phyloP scores from a whole-genome alignment of 2,888 invertebrate genomes.

The Dryobotodes eremita region DNA sequence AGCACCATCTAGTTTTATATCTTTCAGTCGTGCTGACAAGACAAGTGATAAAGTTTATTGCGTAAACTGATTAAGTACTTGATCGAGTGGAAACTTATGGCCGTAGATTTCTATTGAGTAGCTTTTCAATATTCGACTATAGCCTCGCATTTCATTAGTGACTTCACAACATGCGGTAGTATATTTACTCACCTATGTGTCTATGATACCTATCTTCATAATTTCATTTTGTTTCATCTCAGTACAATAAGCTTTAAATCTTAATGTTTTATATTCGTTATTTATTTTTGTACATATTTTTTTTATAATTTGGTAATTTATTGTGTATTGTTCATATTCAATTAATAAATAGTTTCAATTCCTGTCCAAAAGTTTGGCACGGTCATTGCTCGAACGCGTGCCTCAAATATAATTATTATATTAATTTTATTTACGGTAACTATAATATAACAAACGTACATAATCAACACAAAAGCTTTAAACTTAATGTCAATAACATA shows the following conservation, averaged over 20 bases:
- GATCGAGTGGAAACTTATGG: conserved; percentile 16
- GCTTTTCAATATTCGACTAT: conserved; percentile 66
- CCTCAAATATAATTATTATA: conserved; percentile 65
- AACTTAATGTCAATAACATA: conserved; percentile 29
- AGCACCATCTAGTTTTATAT: conserved; percentile 22
- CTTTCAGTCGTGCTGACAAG: conserved; percentile 1
- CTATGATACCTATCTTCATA: conserved; percentile 50
- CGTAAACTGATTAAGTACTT: conserved; percentile 2
- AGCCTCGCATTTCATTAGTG: conserved; percentile 51
- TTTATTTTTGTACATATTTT: conserved; percentile 79
- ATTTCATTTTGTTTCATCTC: conserved; percentile 61
- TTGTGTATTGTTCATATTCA: conserved; percentile 67
- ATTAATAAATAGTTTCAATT: conserved; percentile 79
- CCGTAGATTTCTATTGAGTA: conserved; percentile 18
- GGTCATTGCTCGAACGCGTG: conserved; percentile 67
- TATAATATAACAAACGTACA: conserved; percentile 43
- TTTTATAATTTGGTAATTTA: conserved; percentile 69
- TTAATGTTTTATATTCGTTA: conserved; percentile 71
- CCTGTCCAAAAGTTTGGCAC: conserved; percentile 80
- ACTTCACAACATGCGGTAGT: conserved; percentile 42
- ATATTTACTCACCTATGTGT: conserved; percentile 46
- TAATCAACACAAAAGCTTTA: conserved; percentile 32
- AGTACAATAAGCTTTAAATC: conserved; percentile 67
- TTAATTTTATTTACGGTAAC: conserved; percentile 64
- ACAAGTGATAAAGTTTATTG: not conserved